Evolutionary conservation across 2,113 vertebrate species (phyloP).

Genomic region (Chrysemys picta): DNA sequence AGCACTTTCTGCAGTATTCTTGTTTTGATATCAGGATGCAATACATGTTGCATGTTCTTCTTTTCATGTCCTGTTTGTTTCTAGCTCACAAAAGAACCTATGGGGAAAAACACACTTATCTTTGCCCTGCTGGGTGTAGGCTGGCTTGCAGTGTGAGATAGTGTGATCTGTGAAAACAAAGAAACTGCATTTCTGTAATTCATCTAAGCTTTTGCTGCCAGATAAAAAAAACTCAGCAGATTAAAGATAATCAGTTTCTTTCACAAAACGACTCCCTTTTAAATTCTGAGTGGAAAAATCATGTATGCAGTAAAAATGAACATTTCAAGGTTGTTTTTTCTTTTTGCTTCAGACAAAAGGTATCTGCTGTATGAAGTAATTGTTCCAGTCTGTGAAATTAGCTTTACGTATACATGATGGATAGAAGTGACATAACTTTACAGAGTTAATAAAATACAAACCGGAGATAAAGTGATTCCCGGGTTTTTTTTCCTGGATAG

Average conservation of each 20-base stretch:
- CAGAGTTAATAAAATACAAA: slow-evolving; percentile 55
- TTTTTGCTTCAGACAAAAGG: slow-evolving; percentile 30
- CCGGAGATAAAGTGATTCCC: slow-evolving; percentile 9
- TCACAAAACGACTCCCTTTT: neutral
- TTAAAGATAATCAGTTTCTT: neutral
- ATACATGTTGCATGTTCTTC: neutral
- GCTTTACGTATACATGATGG: slow-evolving; percentile 5
- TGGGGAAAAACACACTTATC: neutral
- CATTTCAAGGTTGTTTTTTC: neutral
- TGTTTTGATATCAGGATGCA: slow-evolving; percentile 18
- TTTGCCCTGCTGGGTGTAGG: neutral
- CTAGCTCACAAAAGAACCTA: neutral
- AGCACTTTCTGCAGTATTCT: neutral
- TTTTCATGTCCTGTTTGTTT: neutral
- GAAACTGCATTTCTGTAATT: neutral
- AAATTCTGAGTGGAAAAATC: neutral
- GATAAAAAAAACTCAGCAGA: neutral
- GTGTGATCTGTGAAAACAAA: neutral
- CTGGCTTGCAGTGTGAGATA: neutral
- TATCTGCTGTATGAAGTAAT: slow-evolving; percentile 40
- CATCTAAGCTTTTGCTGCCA: neutral
- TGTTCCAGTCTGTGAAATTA: slow-evolving; percentile 46
- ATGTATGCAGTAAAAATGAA: neutral
- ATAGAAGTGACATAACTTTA: slow-evolving; percentile 35
- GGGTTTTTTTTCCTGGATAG: neutral